These are phyloP conservation scores for Sebastes elongatus DNA, from an alignment of 2,797 vertebrate species.

Conservation along the genomic window DNA sequence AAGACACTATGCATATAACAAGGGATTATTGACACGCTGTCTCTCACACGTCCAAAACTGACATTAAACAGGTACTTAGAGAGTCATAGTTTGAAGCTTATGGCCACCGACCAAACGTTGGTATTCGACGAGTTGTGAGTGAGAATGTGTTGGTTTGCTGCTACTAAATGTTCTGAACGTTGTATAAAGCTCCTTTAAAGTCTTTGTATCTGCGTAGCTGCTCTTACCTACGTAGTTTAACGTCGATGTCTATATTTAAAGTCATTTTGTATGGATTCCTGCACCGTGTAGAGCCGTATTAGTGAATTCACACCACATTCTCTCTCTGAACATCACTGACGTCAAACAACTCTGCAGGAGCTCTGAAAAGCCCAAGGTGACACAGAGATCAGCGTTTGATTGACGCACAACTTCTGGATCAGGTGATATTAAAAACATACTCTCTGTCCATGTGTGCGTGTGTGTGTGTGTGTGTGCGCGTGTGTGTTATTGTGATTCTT, in stretches of 20 bases:
- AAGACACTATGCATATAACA: neutral
- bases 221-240: neutral
- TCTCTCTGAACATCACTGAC: conserved; percentile 31
- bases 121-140: neutral
- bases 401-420: conserved; percentile 54
- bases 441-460: neutral
- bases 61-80: too few species aligned
- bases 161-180: too few species aligned
- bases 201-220: neutral
- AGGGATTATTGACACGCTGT: neutral
- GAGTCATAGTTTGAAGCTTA: neutral
- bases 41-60: too few species aligned
- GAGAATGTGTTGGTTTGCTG: neutral
- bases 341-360: conserved; percentile 54
- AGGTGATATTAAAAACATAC: conserved; percentile 28
- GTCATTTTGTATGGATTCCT: neutral
- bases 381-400: conserved; percentile 50
- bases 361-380: conserved; percentile 62
- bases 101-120: neutral
- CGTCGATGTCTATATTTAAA: neutral
- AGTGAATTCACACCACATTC: conserved; percentile 20
- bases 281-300: neutral
- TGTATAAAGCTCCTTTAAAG: neutral
- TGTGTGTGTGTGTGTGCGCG: neutral
- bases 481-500: conserved; percentile 31